Percentiles rank a stretch among this genome's conserved stretches.
Conservation (phyloP, 2,888 invertebrate genomes). For the Diarsia rubi region DNA sequence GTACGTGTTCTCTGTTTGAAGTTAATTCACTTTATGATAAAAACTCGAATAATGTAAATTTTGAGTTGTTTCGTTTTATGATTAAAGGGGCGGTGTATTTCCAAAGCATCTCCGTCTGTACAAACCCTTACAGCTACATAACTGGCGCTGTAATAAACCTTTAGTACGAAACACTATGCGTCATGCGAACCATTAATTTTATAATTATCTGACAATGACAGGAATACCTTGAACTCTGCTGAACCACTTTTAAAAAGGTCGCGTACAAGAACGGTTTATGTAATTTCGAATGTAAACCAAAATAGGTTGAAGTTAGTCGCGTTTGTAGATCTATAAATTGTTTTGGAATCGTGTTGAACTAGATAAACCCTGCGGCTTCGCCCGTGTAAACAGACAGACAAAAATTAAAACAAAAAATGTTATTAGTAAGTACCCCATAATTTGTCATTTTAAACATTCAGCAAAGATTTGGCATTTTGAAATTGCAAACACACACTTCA, state of each 20-base stretch:
- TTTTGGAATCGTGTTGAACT: not conserved
- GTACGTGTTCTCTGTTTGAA: too few species aligned
- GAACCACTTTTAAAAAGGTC: slow-evolving; percentile 56
- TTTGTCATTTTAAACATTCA: too few species aligned
- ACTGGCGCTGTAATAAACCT: slow-evolving; percentile 24
- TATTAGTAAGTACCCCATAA: too few species aligned
- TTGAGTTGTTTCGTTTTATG: too few species aligned
- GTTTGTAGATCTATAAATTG: not conserved
- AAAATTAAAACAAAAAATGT: too few species aligned
- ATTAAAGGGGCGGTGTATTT: too few species aligned
- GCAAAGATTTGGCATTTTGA: too few species aligned
- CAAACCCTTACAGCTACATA: slow-evolving; percentile 18
- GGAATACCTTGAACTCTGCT: slow-evolving; percentile 46
- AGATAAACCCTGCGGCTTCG: not conserved
- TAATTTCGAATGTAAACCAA: slow-evolving; percentile 10
- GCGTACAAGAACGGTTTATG: slow-evolving; percentile 1
- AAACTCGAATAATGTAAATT: too few species aligned
- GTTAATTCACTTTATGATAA: too few species aligned
- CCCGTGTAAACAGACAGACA: not conserved
- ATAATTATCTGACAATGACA: slow-evolving; percentile 54
- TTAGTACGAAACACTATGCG: slow-evolving; percentile 40
- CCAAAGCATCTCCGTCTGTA: not conserved
- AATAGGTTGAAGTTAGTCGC: not conserved
- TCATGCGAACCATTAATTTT: slow-evolving; percentile 52
- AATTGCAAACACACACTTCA: too few species aligned